Percentiles rank a stretch among this genome's conserved stretches.
Evolutionary conservation across 1,140 invertebrate species (phyloP).

Genomic region (Acromyrmex echinatior): DNA sequence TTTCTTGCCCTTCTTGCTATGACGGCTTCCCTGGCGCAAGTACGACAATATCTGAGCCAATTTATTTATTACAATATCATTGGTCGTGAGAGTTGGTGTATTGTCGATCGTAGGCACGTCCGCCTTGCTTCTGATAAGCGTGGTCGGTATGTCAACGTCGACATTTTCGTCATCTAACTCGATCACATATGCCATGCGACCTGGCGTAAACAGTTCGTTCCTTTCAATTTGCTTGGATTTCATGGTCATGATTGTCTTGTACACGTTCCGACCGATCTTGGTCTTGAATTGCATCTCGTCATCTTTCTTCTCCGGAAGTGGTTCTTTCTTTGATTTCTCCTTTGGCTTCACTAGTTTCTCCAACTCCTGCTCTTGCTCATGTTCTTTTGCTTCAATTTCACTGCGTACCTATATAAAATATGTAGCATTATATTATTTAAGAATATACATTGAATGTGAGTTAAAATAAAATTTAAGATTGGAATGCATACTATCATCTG

Average conservation of each 20-base stretch:
- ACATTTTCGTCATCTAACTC: constrained; percentile 96
- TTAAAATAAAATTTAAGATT: not conserved
- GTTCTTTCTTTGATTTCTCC: constrained; percentile 88
- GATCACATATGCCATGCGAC: constrained; percentile 99
- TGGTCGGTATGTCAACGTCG: constrained; percentile 98
- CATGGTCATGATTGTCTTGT: constrained; percentile 90
- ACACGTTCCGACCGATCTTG: constrained; percentile 92
- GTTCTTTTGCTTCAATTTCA: constrained; percentile 85
- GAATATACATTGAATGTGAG: not conserved
- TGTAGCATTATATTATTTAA: not conserved
- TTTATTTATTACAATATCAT: constrained; percentile 99
- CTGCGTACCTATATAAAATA: constrained; percentile 84
- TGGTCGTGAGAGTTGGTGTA: constrained; percentile 94
- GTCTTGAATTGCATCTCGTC: constrained; percentile 94
- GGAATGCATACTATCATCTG: not conserved
- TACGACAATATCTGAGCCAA: constrained; percentile 98
- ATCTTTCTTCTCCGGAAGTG: constrained; percentile 86
- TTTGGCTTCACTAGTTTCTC: constrained; percentile 89
- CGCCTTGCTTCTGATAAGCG: constrained; percentile 97
- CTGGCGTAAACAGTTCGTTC: constrained; percentile 98
- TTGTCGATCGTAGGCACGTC: constrained; percentile 95
- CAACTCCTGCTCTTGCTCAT: constrained; percentile 94
- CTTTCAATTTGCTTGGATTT: constrained; percentile 91
- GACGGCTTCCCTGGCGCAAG: constrained; percentile 92
- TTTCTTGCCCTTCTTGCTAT: constrained; percentile 93